Evolutionary conservation across 2,113 vertebrate genomes (phyloP).

Genomic region (Brachypteracias leptosomus): DNA sequence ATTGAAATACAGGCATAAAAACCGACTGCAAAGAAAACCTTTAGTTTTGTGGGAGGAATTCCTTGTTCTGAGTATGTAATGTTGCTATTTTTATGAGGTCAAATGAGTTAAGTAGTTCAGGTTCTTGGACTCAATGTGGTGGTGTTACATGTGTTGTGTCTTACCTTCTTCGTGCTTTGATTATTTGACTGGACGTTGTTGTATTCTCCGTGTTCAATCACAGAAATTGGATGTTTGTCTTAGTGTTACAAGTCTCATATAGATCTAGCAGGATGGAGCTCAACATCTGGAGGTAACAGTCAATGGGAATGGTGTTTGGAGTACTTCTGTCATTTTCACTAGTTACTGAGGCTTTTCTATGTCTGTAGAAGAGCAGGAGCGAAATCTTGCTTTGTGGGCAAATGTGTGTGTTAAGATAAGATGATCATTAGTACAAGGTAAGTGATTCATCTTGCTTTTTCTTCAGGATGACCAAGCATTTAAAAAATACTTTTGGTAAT

Average conservation of each 20-base stretch:
- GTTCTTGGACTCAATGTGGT: not conserved
- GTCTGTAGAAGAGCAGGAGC: not conserved
- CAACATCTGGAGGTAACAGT: not conserved
- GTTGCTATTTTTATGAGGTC: not conserved
- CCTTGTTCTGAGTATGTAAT: not conserved
- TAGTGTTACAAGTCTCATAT: not conserved
- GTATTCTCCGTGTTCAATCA: too few species aligned
- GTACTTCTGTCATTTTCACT: not conserved
- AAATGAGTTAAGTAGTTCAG: not conserved
- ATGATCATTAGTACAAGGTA: not conserved
- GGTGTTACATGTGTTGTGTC: not conserved
- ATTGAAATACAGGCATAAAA: not conserved
- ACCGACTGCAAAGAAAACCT: not conserved
- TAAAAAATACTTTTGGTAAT: not conserved
- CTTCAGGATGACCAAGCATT: not conserved
- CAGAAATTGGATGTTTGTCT: not conserved
- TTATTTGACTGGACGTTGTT: not conserved
- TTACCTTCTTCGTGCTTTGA: not conserved
- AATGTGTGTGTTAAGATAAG: not conserved
- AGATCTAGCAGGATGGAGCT: not conserved
- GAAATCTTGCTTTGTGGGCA: not conserved
- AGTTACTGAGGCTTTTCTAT: not conserved
- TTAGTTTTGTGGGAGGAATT: conserved; percentile 4
- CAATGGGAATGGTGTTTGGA: not conserved
- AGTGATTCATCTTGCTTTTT: not conserved